Percentiles rank a stretch among this genome's conserved stretches.
Evolutionary conservation across 2,797 vertebrate species (phyloP).

Genomic region (Neoniphon sammara): DNA sequence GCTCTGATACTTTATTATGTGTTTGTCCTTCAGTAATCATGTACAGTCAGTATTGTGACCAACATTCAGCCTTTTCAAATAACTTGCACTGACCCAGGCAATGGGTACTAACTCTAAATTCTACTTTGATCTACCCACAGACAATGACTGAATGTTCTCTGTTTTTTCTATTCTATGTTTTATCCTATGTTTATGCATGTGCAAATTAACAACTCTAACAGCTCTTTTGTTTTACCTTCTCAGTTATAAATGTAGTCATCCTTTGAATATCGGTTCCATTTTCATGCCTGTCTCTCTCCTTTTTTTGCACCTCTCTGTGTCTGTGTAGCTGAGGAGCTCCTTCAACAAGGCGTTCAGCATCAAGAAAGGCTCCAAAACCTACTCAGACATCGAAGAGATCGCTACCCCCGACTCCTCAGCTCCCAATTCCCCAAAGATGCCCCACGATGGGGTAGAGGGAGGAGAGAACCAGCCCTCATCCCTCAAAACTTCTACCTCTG

Average conservation of each 20-base stretch:
- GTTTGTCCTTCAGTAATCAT: slow-evolving; percentile 11
- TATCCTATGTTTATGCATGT: slow-evolving; percentile 51
- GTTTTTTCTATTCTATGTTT: slow-evolving; percentile 24
- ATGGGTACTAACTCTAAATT: slow-evolving; percentile 17
- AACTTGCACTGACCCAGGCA: slow-evolving; percentile 23
- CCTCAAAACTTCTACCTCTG: slow-evolving; percentile 84
- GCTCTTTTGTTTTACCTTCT: neutral
- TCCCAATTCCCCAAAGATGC: slow-evolving; percentile 95
- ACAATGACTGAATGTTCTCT: slow-evolving; percentile 21
- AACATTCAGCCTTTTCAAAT: slow-evolving; percentile 3
- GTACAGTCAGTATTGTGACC: neutral
- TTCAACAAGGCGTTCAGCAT: slow-evolving; percentile 99
- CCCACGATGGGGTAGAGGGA: slow-evolving; percentile 81
- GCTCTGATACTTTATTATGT: slow-evolving; percentile 3
- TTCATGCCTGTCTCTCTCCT: slow-evolving; percentile 1
- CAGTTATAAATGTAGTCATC: neutral
- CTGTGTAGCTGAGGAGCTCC: slow-evolving; percentile 90
- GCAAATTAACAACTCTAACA: slow-evolving; percentile 51
- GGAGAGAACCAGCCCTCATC: slow-evolving; percentile 77
- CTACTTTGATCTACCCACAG: slow-evolving; percentile 26
- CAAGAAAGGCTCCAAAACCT: slow-evolving; percentile 96
- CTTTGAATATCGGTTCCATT: neutral
- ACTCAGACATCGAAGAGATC: slow-evolving; percentile 97
- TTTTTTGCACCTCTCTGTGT: slow-evolving; percentile 28
- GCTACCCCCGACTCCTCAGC: slow-evolving; percentile 94